Base-by-base conservation (phyloP, 2,888 invertebrate genomes). In the Conchocele bisecta region DNA sequence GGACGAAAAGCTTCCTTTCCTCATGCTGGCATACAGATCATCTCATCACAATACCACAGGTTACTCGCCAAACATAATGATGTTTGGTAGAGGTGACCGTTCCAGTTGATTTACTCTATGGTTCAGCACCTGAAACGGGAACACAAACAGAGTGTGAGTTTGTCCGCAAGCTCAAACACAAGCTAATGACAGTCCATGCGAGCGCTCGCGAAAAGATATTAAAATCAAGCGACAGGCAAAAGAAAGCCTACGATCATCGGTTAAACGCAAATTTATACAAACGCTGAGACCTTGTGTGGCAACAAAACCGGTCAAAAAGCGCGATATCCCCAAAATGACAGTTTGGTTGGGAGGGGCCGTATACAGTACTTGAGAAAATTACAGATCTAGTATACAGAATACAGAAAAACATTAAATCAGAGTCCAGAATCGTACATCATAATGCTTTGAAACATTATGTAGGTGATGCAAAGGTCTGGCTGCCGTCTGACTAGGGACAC, bases 211-310 rank as follows among this genome's bases (percentile, higher is more conserved):
- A 42, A 42, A 42, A 42, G 42, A 42, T 42, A 22, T 22, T 42
- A n/a, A 42, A 42, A 42, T n/a, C 42, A 42, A 42, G 42, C n/a
- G 42, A 42, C 42, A 42, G 42, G 22, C 42, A 42, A 42, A 42
- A 42, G 22, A n/a, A n/a, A 9, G 22, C 42, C n/a, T 42, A 42
- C n/a, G 42, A 42, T 22, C 42, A 42, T n/a, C 42, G 42, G 6
- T n/a, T 22, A 9, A 42, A 42, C 7, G 17, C n/a, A 22, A 9
- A 42, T 15, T 42, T 22, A 42, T 42, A 42, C n/a, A 42, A 6
- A 20, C 7, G 22, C 9, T n/a, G 42, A 20, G 42, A 42, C 42
- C 22, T 42, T n/a, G 42, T 42, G 22, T 42, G 42, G 42, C n/a
- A 20, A 22, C 6, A 42, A 22, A 42, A n/a, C 7, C n/a, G 7